Evolutionary conservation across 1,140 invertebrate species (phyloP).

Genomic region (Pseudomyrmex concolor): DNA sequence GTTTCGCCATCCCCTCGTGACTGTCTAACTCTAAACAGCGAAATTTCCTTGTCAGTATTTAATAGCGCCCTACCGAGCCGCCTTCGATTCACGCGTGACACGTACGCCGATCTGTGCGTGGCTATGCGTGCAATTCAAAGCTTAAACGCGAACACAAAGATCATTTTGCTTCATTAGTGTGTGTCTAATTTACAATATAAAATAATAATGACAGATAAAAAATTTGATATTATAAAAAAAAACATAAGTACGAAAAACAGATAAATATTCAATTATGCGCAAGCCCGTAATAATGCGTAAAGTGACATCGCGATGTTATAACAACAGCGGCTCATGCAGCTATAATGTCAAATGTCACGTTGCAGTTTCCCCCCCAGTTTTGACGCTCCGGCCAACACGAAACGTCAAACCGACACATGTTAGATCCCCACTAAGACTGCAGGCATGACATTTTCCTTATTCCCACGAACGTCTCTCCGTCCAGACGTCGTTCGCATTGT

Average conservation of each 20-base stretch:
- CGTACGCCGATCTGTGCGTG: neutral
- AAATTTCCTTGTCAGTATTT: slow-evolving; percentile 55
- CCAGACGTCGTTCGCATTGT: neutral
- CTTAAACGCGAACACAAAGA: no score
- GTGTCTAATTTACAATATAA: no score
- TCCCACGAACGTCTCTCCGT: slow-evolving; percentile 10
- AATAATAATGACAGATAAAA: neutral
- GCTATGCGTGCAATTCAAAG: neutral
- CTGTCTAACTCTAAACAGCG: slow-evolving; percentile 46
- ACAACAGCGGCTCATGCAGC: neutral
- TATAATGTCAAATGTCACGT: slow-evolving; percentile 2
- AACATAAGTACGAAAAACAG: neutral
- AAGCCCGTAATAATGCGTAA: neutral
- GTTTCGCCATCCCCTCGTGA: slow-evolving; percentile 9
- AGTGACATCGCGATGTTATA: slow-evolving; percentile 8
- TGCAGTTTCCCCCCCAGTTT: neutral
- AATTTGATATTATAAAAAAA: slow-evolving; percentile 2
- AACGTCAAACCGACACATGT: slow-evolving; percentile 11
- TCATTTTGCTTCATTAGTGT: no score
- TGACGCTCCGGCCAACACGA: slow-evolving; percentile 29
- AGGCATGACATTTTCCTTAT: slow-evolving; percentile 26
- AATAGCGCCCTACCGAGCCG: neutral
- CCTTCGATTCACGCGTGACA: slow-evolving; percentile 2
- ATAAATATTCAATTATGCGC: no score
- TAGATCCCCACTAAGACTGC: neutral